Evolutionary conservation across 1,140 invertebrate genomes (phyloP).

Genomic region (Drosophila albomicans): DNA sequence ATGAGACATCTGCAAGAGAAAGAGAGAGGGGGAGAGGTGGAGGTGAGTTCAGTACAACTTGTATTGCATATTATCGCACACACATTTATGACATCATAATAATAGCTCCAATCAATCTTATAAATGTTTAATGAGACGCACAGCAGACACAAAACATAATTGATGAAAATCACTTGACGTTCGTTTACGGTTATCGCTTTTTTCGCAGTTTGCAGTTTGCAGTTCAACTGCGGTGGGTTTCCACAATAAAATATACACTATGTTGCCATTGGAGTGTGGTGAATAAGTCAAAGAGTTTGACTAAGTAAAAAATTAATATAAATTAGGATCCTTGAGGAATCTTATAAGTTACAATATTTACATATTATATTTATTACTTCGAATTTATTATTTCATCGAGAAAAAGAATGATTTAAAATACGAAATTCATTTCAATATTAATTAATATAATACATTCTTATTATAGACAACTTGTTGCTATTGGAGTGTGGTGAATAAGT

Average conservation of each 20-base stretch:
- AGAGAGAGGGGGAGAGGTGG: not conserved
- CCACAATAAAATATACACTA: not conserved
- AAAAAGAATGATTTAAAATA: too few relatives aligned
- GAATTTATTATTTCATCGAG: too few relatives aligned
- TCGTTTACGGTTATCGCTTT: constrained; percentile 15
- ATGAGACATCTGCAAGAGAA: constrained; percentile 55
- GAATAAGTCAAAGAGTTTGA: too few relatives aligned
- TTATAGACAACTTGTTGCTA: too few relatives aligned
- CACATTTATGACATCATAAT: constrained; percentile 58
- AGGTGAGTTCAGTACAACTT: not conserved
- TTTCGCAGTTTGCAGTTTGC: not conserved
- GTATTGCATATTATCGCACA: constrained; percentile 7
- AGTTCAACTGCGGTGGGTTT: not conserved
- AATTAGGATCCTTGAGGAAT: too few relatives aligned
- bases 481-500: too few relatives aligned
- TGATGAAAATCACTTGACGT: constrained; percentile 63
- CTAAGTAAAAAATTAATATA: too few relatives aligned
- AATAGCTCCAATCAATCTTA: constrained; percentile 65
- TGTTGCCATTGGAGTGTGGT: too few relatives aligned
- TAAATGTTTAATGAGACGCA: constrained; percentile 73
- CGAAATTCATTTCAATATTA: too few relatives aligned
- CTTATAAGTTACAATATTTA: too few relatives aligned
- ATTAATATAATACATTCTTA: too few relatives aligned
- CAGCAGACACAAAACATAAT: constrained; percentile 65
- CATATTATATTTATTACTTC: too few relatives aligned